Conservation (phyloP, 2,113 vertebrate genomes). For the Chiloscyllium plagiosum region DNA sequence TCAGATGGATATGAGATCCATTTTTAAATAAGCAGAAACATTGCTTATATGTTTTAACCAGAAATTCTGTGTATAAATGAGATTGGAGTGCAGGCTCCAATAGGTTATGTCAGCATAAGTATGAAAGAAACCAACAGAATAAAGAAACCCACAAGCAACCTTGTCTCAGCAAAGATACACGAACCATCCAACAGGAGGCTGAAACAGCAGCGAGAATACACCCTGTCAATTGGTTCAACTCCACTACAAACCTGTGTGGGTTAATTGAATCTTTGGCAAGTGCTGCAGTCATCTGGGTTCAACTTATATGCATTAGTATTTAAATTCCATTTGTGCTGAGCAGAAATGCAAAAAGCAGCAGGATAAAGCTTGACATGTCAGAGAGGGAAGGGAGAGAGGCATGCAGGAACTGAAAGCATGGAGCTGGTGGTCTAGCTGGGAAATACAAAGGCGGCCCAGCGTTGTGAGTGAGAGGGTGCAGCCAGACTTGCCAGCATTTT, state of each 20-base stretch:
- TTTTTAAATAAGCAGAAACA: too few relatives aligned
- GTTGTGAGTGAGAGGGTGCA: background rate
- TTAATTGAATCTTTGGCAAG: background rate
- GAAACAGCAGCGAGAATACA: background rate
- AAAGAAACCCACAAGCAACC: background rate
- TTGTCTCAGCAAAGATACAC: background rate
- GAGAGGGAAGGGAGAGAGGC: background rate
- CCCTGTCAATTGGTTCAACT: background rate
- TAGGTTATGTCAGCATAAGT: background rate
- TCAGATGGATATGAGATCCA: background rate
- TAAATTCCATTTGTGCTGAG: background rate
- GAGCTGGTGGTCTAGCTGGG: background rate
- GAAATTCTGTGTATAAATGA: background rate
- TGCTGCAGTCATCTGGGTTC: background rate
- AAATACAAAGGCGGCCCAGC: background rate
- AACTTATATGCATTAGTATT: background rate
- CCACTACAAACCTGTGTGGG: background rate
- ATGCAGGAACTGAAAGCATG: background rate
- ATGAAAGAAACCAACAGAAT: background rate
- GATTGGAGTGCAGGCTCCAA: background rate
- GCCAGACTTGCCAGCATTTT: background rate
- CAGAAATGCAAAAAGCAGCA: background rate
- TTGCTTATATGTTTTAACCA: background rate
- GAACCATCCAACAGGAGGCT: background rate
- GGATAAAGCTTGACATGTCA: background rate